Percentiles rank a stretch among this genome's conserved stretches.
Evolutionary conservation across 2,888 invertebrate species (phyloP).

Genomic region (Acronicta leporina): DNA sequence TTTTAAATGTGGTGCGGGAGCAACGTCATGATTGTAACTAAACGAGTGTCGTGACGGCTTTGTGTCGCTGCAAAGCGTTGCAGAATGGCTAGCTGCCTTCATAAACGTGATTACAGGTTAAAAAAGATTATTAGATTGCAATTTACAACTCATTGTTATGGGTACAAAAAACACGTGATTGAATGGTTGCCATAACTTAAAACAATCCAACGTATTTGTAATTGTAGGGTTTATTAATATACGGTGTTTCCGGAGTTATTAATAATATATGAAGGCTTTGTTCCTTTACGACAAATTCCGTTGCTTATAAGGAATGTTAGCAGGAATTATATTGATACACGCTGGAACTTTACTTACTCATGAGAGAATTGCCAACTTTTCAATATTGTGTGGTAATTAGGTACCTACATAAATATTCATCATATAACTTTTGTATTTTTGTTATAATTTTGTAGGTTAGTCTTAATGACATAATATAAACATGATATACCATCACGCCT

Average conservation of each 20-base stretch:
- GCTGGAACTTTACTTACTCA: neutral
- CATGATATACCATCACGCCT: neutral
- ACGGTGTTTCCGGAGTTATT: constrained; percentile 10
- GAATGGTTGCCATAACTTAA: constrained; percentile 41
- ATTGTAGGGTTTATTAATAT: constrained; percentile 20
- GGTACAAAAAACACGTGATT: constrained; percentile 58
- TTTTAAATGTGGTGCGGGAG: constrained; percentile 80
- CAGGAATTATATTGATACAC: constrained; percentile 1
- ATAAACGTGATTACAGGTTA: constrained; percentile 77
- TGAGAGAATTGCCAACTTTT: neutral
- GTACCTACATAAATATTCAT: neutral
- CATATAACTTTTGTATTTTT: neutral
- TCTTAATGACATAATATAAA: neutral
- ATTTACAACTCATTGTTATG: constrained; percentile 70
- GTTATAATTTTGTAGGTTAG: too few species aligned
- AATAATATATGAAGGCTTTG: constrained; percentile 13
- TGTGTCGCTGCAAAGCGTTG: constrained; percentile 72
- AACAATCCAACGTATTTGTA: constrained; percentile 30
- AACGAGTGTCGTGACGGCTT: constrained; percentile 71
- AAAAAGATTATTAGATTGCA: constrained; percentile 77
- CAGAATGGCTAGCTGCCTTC: constrained; percentile 74
- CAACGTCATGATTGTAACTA: constrained; percentile 83
- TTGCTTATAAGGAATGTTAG: constrained; percentile 7
- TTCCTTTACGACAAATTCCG: constrained; percentile 15
- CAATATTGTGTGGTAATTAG: neutral